These are phyloP conservation scores for Pinctada fucata DNA, from an alignment of 2,888 invertebrate genomes.

Conservation along the genomic window DNA sequence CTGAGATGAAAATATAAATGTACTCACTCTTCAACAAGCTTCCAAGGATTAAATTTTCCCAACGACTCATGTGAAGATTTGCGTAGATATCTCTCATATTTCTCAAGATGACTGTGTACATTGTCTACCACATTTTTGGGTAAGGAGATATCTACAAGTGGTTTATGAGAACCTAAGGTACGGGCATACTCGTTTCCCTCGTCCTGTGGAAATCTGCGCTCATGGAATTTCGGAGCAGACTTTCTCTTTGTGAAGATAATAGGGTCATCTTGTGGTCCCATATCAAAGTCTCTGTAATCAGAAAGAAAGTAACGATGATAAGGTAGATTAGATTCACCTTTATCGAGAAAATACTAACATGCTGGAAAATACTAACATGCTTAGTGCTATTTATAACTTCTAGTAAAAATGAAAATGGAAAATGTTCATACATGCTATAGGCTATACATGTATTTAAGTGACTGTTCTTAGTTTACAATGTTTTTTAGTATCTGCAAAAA, in stretches of 20 bases:
- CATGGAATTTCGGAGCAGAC: slow-evolving; percentile 8
- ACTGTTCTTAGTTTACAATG: no score
- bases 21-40: slow-evolving; percentile 70
- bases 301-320: slow-evolving; percentile 4
- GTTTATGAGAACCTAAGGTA: neutral
- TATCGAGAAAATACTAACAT: neutral
- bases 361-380: neutral
- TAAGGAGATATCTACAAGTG: slow-evolving; percentile 37
- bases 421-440: no score
- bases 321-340: neutral
- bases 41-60: slow-evolving; percentile 71
- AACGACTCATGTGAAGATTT: slow-evolving; percentile 61
- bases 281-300: slow-evolving; percentile 44
- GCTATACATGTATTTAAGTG: no score
- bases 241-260: slow-evolving; percentile 63
- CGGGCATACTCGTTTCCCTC: slow-evolving; percentile 5
- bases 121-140: slow-evolving; percentile 57
- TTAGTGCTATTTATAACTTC: neutral
- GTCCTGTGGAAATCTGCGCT: slow-evolving; percentile 21
- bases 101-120: slow-evolving; percentile 58
- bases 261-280: slow-evolving; percentile 52
- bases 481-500: no score
- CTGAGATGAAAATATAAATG: neutral
- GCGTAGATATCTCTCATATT: slow-evolving; percentile 63
- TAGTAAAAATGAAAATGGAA: neutral